Evolutionary conservation across 2,113 vertebrate genomes (phyloP).

Genomic region (Anhinga rufa): DNA sequence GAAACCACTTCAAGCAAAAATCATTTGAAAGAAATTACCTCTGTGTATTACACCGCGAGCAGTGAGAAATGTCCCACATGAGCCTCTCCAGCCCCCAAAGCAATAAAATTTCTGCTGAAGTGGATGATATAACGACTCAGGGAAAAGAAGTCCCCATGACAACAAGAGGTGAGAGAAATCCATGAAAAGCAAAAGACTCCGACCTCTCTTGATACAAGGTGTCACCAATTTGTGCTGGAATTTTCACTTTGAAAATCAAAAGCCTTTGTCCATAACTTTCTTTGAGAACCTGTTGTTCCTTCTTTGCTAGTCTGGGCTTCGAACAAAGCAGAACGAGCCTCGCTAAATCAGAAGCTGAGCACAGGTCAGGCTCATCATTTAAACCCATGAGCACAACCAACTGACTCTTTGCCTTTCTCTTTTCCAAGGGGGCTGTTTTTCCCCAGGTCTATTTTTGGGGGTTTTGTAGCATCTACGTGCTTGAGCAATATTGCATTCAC

Average conservation of each 20-base stretch:
- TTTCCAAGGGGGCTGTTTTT: neutral
- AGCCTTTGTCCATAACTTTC: neutral
- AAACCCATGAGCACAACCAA: neutral
- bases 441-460: neutral
- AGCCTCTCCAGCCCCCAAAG: conserved; percentile 58
- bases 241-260: conserved; percentile 23
- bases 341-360: neutral
- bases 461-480: neutral
- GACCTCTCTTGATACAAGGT: conserved; percentile 4
- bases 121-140: conserved; percentile 62
- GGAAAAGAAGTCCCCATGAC: conserved; percentile 68
- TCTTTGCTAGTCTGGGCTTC: neutral
- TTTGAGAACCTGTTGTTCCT: neutral
- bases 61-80: conserved; percentile 64
- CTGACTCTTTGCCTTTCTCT: neutral
- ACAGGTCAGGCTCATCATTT: neutral
- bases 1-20: conserved; percentile 73
- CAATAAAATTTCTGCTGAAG: conserved; percentile 74
- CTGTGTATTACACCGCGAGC: conserved; percentile 19
- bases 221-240: conserved; percentile 38
- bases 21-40: conserved; percentile 72
- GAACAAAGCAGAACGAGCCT: neutral
- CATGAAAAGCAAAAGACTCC: conserved; percentile 27
- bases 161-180: conserved; percentile 54
- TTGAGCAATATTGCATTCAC: neutral